Evolutionary conservation across 2,888 invertebrate genomes (phyloP), one percentile per base, ranked within the genome.

Genomic region (Seira sanloemensis): DNA sequence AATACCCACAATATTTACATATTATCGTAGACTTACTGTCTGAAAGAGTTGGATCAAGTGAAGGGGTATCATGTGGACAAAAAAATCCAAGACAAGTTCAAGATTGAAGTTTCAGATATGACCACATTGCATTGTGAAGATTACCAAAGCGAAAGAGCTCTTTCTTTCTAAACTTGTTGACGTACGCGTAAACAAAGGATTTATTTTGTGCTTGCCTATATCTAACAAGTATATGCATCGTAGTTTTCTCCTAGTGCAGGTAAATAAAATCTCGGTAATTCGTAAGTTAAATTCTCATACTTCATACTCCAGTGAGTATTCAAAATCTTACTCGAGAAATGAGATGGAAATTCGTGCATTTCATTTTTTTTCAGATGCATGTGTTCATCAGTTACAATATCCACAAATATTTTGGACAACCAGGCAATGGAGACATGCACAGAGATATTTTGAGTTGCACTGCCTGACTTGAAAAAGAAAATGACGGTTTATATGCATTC

Each of bases 181-280:
- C 73, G 68, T 72, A 58, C 54, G 46, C 58, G 77, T 73, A 83
- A 83, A 78, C 83, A 77, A 73, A 71, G 76, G 68, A 4, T 58
- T 58, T 58, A n/a, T 18, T 58, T 58, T 58, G 12, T 18, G 23
- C 67, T 23, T 67, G 25, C 67, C 5, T n/a, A 25, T 18, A 67
- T 16, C 23, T 67, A 9, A 4, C 5, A 67, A 23, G 23, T 1
- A 23, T n/a, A 25, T 67, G 25, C n/a, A 19, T 65, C 24, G 18
- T n/a, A n/a, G n/a, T 37, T 12, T 37, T 37, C 12, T 37, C 7
- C 37, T 37, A 5, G 12, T 37, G 37, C n/a, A 37, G 37, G 37
- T 9, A 37, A 37, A 12, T 37, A 37, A 37, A 37, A 5, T 5
- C 12, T 37, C 5, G 12, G 37, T 37, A 37, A 37, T 37, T 37